Percentiles rank a stretch among this genome's conserved stretches.
phyloP scores from a whole-genome alignment of 2,888 invertebrate genomes.

The Lasioglossum marginatum region DNA sequence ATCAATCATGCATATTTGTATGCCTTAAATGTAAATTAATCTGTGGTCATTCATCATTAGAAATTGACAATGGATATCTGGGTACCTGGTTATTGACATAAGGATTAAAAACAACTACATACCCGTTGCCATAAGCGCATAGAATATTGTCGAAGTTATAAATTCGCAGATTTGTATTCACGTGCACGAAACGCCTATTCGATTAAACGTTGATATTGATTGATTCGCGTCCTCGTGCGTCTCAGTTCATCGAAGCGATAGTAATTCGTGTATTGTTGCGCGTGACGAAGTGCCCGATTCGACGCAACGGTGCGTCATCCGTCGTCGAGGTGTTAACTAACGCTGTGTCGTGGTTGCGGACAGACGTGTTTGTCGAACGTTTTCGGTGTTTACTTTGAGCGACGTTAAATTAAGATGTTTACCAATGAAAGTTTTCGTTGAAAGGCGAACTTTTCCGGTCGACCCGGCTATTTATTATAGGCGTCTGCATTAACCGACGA shows the following conservation, averaged over 20 bases:
- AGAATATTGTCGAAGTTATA: not conserved
- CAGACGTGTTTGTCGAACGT: not conserved
- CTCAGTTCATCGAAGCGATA: not conserved
- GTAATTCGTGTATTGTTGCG: not conserved
- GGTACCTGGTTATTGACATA: too few relatives aligned
- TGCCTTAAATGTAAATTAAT: too few relatives aligned
- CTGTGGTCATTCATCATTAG: too few relatives aligned
- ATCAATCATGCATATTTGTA: too few relatives aligned
- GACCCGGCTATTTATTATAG: constrained; percentile 18
- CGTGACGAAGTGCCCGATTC: not conserved
- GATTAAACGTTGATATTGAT: not conserved
- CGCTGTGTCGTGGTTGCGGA: not conserved
- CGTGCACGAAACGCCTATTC: not conserved
- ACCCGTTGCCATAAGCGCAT: not conserved
- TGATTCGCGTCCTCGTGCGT: not conserved
- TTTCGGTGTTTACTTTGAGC: not conserved
- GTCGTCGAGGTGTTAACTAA: not conserved
- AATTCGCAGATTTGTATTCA: not conserved
- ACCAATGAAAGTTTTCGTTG: constrained; percentile 2
- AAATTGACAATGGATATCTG: too few relatives aligned
- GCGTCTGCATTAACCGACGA: constrained; percentile 21
- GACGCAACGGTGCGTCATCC: constrained; percentile 3
- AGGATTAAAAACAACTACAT: too few relatives aligned
- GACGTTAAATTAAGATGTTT: constrained; percentile 16
- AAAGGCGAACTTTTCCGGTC: constrained; percentile 17